Evolutionary conservation across 1,140 invertebrate species (phyloP).

Genomic region (Cheumatopsyche charites): DNA sequence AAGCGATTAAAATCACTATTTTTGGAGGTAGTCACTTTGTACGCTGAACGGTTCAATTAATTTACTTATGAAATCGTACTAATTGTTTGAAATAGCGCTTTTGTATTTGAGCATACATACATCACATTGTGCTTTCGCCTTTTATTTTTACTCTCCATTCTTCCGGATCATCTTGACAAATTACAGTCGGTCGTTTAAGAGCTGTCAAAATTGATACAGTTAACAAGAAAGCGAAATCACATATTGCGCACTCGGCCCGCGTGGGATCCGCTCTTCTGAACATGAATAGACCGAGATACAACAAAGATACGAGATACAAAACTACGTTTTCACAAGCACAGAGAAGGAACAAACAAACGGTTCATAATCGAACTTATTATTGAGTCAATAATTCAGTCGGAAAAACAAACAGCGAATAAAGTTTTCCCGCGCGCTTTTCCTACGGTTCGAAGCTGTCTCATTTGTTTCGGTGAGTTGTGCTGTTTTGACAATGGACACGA

Average conservation of each 20-base stretch:
- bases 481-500: slow-evolving; percentile 45
- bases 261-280: slow-evolving; percentile 23
- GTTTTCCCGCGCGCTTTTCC: neutral
- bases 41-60: too few species aligned
- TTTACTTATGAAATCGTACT: too few species aligned
- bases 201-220: slow-evolving; percentile 34
- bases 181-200: slow-evolving; percentile 23
- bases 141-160: neutral
- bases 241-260: slow-evolving; percentile 4
- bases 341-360: neutral
- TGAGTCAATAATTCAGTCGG: slow-evolving; percentile 22
- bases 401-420: slow-evolving; percentile 26
- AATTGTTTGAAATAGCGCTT: too few species aligned
- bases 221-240: slow-evolving; percentile 28
- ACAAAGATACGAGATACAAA: too few species aligned
- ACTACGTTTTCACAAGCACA: neutral
- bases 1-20: too few species aligned
- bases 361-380: slow-evolving; percentile 8
- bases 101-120: too few species aligned
- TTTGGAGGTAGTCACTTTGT: too few species aligned
- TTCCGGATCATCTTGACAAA: slow-evolving; percentile 23
- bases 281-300: slow-evolving; percentile 15
- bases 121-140: neutral
- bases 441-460: neutral
- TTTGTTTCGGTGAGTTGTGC: slow-evolving; percentile 34